Evolutionary conservation across 2,888 invertebrate genomes (phyloP), one percentile per base, ranked within the genome.

Genomic region (Macrophya alboannulata): DNA sequence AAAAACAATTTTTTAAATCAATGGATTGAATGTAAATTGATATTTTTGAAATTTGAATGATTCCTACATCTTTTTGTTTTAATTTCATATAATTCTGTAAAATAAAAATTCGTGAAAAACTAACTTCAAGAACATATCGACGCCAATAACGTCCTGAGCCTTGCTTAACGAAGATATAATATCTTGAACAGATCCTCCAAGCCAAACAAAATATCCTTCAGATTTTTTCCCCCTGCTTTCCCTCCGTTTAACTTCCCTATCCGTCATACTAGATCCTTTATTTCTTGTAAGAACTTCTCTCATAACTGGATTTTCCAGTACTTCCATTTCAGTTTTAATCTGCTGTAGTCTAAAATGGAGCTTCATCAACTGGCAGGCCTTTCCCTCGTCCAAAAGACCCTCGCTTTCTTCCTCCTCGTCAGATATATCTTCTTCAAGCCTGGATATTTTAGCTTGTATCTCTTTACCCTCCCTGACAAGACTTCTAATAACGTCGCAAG

Each of bases 261-360:
- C 88, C 17, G 84, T 88, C 4, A 86, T 85, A 17, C 86, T 87
- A 1, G 88, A 85, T 0, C 84, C 89, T 40, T 92, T 91, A 85
- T 94, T 92, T 74, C 90, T 89, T 0, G 88, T 87, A 45, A 92
- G 88, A 62, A 95, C 94, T n/a, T 94, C 94, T 82, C 96, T 92
- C 92, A 96, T 94, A 40, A 94, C 92, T 0, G 95, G 95, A 92
- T 96, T 95, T 89, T 96, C 96, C 0, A 95, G 90, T 25, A 96
- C 93, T 86, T 95, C 95, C 87, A 96, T 94, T 88, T 96, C 95
- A 59, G 94, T 94, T 86, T 95, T 95, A 59, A 96, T 96, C 90
- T 95, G 95, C 55, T 94, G 93, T 86, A 96, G 89, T 5, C 95
- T 93, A 51, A 96, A 93, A 89, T 96, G 95, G 0, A 95, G 91